A percentile compares a stretch with the other conserved stretches of the same genome.
phyloP scores from a whole-genome alignment of 2,113 vertebrate genomes.

The Sorex fumeus region DNA sequence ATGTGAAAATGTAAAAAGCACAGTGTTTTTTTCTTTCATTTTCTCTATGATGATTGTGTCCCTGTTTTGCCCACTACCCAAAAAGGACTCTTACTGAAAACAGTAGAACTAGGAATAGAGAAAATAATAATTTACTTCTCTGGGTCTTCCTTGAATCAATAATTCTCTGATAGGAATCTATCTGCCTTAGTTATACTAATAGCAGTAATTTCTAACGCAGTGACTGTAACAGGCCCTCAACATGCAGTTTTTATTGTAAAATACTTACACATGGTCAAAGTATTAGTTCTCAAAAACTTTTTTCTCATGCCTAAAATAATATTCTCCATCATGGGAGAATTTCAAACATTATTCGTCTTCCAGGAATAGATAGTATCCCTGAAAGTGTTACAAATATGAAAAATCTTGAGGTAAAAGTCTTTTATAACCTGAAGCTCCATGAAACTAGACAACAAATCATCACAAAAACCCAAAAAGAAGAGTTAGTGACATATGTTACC shows the following conservation, averaged over 20 bases:
- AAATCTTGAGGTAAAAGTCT: neutral
- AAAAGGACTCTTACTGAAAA: neutral
- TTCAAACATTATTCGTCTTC: neutral
- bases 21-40: neutral
- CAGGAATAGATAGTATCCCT: neutral
- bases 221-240: neutral
- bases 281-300: neutral
- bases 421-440: neutral
- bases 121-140: neutral
- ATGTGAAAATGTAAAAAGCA: neutral
- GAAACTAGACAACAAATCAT: neutral
- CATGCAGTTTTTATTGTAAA: neutral
- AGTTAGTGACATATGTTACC: neutral
- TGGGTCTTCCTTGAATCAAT: neutral
- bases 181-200: neutral
- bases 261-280: neutral
- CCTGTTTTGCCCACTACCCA: neutral
- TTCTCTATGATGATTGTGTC: neutral
- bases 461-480: neutral
- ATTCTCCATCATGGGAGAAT: neutral
- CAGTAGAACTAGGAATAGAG: neutral
- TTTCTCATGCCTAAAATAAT: neutral
- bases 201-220: neutral
- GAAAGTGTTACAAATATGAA: neutral
- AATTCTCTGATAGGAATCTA: neutral